phyloP scores from a whole-genome alignment of 1,140 invertebrate species.

The Grapholita molesta region DNA sequence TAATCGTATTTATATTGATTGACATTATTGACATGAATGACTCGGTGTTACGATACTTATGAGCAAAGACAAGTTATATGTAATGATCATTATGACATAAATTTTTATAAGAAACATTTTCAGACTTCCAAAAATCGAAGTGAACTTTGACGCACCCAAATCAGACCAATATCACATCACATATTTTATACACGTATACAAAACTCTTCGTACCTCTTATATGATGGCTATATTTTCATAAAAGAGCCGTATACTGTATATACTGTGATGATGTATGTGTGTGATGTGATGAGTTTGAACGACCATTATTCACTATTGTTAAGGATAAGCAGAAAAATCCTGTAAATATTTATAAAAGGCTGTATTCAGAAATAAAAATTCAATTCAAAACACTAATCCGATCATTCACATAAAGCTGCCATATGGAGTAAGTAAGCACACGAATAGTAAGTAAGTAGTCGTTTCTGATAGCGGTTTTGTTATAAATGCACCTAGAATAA shows the following conservation, averaged over 20 bases:
- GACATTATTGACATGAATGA: no score
- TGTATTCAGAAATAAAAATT: background rate
- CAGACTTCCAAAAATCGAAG: no score
- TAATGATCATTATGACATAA: no score
- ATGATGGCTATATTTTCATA: background rate
- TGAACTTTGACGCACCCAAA: no score
- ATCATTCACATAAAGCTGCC: background rate
- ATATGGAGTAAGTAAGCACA: background rate
- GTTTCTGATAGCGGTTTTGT: background rate
- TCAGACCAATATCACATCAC: background rate
- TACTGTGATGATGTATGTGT: no score
- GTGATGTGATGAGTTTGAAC: conserved; percentile 13
- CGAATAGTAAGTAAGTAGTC: background rate
- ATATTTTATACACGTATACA: background rate
- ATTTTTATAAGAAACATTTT: no score
- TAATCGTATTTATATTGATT: no score
- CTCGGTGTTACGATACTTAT: no score
- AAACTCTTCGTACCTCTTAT: background rate
- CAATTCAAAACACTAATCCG: background rate
- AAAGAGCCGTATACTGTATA: conserved; percentile 4
- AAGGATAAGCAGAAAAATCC: conserved; percentile 11
- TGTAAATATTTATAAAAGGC: conserved; percentile 1
- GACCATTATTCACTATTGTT: background rate
- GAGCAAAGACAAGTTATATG: no score
- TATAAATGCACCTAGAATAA: background rate